A percentile compares a stretch with the other conserved stretches of the same genome.
phyloP scores from a whole-genome alignment of 2,888 invertebrate species.

The Lamellibrachia satsuma region DNA sequence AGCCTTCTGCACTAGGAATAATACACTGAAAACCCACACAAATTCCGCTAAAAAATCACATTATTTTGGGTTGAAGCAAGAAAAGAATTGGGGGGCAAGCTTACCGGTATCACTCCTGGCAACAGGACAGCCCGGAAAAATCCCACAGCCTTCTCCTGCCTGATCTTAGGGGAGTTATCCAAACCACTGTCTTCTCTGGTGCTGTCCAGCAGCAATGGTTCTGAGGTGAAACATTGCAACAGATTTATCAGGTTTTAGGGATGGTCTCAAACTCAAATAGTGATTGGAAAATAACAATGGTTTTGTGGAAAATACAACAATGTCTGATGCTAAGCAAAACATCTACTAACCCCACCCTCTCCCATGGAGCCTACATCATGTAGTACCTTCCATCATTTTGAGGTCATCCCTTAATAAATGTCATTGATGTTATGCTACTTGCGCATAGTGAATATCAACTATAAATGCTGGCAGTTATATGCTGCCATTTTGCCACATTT shows the following conservation, averaged over 20 bases:
- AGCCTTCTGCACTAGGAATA: neutral
- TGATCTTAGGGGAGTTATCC: neutral
- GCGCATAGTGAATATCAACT: neutral
- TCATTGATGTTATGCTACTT: too few relatives aligned
- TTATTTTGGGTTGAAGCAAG: neutral
- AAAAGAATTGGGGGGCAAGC: neutral
- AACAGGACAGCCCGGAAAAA: constrained; percentile 27
- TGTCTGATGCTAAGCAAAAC: too few relatives aligned
- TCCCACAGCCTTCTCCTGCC: constrained; percentile 24
- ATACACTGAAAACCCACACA: neutral
- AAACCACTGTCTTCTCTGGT: neutral
- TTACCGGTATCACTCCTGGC: constrained; percentile 30
- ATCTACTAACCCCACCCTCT: too few relatives aligned
- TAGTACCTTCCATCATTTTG: too few relatives aligned
- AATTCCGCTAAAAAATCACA: neutral
- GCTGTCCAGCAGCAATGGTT: constrained; percentile 21
- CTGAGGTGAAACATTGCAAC: neutral
- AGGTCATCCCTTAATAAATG: too few relatives aligned
- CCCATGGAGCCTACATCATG: too few relatives aligned
- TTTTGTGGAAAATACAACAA: too few relatives aligned
- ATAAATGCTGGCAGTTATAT: neutral
- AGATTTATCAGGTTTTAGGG: too few relatives aligned
- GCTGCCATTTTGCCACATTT: too few relatives aligned
- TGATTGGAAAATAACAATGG: too few relatives aligned
- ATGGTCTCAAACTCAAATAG: too few relatives aligned